phyloP scores from a whole-genome alignment of 2,797 vertebrate species.

The Danio tinwini region DNA sequence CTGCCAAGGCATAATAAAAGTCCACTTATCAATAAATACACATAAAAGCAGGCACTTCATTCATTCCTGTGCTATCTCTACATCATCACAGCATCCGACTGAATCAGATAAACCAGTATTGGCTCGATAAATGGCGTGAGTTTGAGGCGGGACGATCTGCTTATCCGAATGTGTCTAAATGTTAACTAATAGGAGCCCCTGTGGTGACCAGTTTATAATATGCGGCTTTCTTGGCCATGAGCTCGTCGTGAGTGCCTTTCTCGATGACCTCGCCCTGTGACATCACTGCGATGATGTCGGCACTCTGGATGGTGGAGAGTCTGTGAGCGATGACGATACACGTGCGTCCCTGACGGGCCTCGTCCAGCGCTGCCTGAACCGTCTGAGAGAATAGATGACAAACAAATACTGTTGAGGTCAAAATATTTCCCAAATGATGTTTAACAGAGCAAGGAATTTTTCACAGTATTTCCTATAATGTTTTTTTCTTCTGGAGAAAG shows the following conservation, averaged over 20 bases:
- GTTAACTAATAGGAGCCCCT: constrained; percentile 80
- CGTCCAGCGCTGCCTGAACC: constrained; percentile 82
- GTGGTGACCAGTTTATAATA: constrained; percentile 85
- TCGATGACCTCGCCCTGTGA: constrained; percentile 80
- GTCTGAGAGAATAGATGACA: constrained; percentile 68
- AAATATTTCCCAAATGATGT: too few relatives aligned
- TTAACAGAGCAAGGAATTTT: too few relatives aligned
- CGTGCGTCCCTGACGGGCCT: constrained; percentile 82
- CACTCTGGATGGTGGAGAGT: constrained; percentile 82
- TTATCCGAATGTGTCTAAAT: constrained; percentile 55
- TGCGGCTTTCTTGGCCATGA: constrained; percentile 79
- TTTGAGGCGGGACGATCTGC: background rate
- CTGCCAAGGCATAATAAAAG: background rate
- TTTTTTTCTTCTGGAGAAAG: too few relatives aligned
- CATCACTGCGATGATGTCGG: constrained; percentile 85
- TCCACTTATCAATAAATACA: constrained; percentile 10
- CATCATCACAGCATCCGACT: background rate
- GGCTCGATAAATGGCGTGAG: background rate
- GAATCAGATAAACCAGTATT: background rate
- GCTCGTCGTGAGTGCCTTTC: constrained; percentile 76
- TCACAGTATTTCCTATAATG: background rate
- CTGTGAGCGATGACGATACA: constrained; percentile 85
- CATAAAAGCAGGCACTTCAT: constrained; percentile 3
- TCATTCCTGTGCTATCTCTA: background rate
- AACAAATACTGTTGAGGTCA: too few relatives aligned